These are phyloP conservation scores for Emydura subglobosa DNA, from an alignment of 2,113 vertebrate species.

Conservation along the genomic window DNA sequence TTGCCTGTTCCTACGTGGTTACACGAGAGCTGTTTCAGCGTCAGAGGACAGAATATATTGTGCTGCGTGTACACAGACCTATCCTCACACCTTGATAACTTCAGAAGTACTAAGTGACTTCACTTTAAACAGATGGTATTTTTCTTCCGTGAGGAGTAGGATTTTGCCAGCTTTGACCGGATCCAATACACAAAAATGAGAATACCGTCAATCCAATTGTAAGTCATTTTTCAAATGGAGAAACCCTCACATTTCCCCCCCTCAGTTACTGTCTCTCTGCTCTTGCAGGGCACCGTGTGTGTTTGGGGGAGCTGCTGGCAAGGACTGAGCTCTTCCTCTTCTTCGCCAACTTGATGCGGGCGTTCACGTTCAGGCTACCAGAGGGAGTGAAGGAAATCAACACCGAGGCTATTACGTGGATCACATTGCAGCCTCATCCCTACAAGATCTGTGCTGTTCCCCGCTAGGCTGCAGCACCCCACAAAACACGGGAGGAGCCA, in stretches of 20 bases:
- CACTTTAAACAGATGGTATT: not conserved
- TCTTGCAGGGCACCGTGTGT: slow-evolving; percentile 58
- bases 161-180: not conserved
- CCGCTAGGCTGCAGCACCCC: not conserved
- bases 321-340: slow-evolving; percentile 68
- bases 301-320: slow-evolving; percentile 57
- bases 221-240: not conserved
- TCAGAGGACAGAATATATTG: not conserved
- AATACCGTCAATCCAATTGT: not conserved
- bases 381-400: not conserved
- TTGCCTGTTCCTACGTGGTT: not conserved
- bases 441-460: slow-evolving; percentile 58
- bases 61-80: not conserved
- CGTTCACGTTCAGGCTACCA: slow-evolving; percentile 14
- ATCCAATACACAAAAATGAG: not conserved
- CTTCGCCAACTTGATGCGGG: slow-evolving; percentile 55
- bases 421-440: slow-evolving; percentile 33
- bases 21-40: no score
- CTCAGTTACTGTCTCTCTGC: not conserved
- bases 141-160: not conserved
- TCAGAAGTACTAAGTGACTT: not conserved
- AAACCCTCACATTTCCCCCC: not conserved
- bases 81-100: not conserved
- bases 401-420: not conserved
- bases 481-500: not conserved